Base-by-base conservation (phyloP, 2,113 vertebrate genomes). In the Prolemur simus region DNA sequence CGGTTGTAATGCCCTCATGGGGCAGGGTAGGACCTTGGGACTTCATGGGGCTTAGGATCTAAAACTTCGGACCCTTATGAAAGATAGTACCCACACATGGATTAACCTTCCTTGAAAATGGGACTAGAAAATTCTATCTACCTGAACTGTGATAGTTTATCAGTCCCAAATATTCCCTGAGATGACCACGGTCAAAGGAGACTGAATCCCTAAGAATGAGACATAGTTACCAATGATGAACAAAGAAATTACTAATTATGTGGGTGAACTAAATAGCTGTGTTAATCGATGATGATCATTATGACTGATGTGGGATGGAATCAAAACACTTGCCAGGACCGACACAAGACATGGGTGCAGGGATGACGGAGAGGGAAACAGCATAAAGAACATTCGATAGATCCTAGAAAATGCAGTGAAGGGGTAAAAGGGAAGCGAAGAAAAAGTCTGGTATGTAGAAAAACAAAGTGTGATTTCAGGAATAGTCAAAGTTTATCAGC, bases 161-260 rank as follows among this genome's bases (percentile, higher is more conserved):
- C 34, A 6, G 18, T 39, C 54, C 8, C 23, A 18, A 42, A 47
- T 14, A 2, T 29, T 12, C 32, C 13, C 47, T 0, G 27, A n/a
- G 8, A 15, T 25, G 58, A 47, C 8, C 3, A 1, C 42, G n/a
- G n/a, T n/a, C 5, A 0, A 5, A 7, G 71, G 17, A 21, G 66
- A 8, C 6, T 3, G 27, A 76, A 17, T 8, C 3, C 39, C 7
- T 56, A 54, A 25, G 23, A 47, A 17, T 0, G 58, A 23, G 27
- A 14, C 1, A 49, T 23, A 29, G 1, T 21, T 8, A 34, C 12
- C n/a, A 8, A 0, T 11, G 2, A n/a, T 15, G 21, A 37, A 25
- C 32, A 64, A 39, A 37, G 29, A 23, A 25, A 10, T 52, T 32
- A 11, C 32, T 23, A 23, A 20, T 7, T 5, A 8, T 7, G 15